phyloP scores from a whole-genome alignment of 2,888 invertebrate species.

The Lasiommata megera region DNA sequence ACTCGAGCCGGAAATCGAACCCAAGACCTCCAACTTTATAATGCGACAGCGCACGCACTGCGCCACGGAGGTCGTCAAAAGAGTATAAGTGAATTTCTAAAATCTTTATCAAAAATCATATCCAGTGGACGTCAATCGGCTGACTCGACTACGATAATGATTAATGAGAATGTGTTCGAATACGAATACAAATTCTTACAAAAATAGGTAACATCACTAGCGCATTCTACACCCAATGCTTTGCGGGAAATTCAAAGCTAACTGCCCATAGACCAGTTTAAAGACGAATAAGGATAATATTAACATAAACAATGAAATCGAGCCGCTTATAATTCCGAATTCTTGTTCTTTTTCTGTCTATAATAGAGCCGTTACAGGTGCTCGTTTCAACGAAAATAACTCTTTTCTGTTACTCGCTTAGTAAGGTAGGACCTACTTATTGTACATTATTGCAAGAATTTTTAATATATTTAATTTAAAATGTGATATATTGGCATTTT shows the following conservation, averaged over 20 bases:
- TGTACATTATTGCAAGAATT: background rate
- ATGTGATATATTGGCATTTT: constrained; percentile 1
- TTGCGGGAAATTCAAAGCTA: constrained; percentile 13
- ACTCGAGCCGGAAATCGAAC: too few species aligned
- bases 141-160: too few species aligned
- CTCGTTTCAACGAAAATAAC: constrained; percentile 4
- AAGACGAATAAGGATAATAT: constrained; percentile 20
- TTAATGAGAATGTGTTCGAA: background rate
- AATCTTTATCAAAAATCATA: too few species aligned
- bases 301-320: constrained; percentile 23
- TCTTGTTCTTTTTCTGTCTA: constrained; percentile 10
- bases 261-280: constrained; percentile 8
- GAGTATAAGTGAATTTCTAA: too few species aligned
- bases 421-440: background rate
- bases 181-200: background rate
- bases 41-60: too few species aligned
- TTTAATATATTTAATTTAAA: background rate
- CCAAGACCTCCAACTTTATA: too few species aligned
- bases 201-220: constrained; percentile 3
- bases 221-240: constrained; percentile 3
- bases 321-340: constrained; percentile 15
- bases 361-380: constrained; percentile 26
- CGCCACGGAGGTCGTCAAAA: too few species aligned
- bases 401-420: background rate
- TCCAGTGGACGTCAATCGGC: too few species aligned